These are phyloP conservation scores for Scaeva pyrastri DNA, from an alignment of 2,888 invertebrate genomes.

Conservation along the genomic window DNA sequence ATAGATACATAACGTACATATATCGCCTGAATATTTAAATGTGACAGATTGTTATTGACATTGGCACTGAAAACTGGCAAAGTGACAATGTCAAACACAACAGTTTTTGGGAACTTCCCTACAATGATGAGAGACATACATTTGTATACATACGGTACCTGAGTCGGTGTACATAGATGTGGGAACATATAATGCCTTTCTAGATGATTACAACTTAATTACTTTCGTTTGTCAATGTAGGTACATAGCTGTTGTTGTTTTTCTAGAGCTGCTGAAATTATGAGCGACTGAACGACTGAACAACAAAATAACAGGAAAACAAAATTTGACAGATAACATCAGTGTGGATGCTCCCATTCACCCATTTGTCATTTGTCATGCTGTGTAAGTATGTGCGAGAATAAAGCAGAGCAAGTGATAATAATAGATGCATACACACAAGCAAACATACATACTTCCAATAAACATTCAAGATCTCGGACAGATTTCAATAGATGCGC, in stretches of 20 bases:
- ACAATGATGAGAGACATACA: slow-evolving; percentile 45
- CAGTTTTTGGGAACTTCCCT: slow-evolving; percentile 5
- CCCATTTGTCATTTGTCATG: slow-evolving; percentile 59
- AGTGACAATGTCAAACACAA: too few relatives aligned
- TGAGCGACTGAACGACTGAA: slow-evolving; percentile 17
- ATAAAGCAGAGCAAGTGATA: slow-evolving; percentile 2
- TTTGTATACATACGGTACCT: too few relatives aligned
- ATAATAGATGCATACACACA: slow-evolving; percentile 44
- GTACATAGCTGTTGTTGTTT: neutral
- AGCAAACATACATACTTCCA: slow-evolving; percentile 10
- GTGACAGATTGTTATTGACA: slow-evolving; percentile 40
- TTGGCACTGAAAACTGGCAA: slow-evolving; percentile 32
- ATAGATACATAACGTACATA: too few relatives aligned
- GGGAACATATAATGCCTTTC: slow-evolving; percentile 50
- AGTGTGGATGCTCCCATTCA: slow-evolving; percentile 37
- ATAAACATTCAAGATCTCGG: slow-evolving; percentile 63
- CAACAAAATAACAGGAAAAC: slow-evolving; percentile 35
- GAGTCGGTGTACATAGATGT: too few relatives aligned
- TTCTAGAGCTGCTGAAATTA: neutral
- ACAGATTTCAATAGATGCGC: slow-evolving; percentile 35
- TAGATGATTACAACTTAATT: slow-evolving; percentile 63
- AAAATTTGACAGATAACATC: slow-evolving; percentile 52
- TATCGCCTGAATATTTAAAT: slow-evolving; percentile 38
- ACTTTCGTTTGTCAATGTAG: slow-evolving; percentile 41
- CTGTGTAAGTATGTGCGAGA: slow-evolving; percentile 24